A percentile compares a stretch with the other conserved stretches of the same genome.
These are phyloP conservation scores for Hippopotamyrus pictus DNA, from an alignment of 2,797 vertebrate genomes.

Conservation along the genomic window DNA sequence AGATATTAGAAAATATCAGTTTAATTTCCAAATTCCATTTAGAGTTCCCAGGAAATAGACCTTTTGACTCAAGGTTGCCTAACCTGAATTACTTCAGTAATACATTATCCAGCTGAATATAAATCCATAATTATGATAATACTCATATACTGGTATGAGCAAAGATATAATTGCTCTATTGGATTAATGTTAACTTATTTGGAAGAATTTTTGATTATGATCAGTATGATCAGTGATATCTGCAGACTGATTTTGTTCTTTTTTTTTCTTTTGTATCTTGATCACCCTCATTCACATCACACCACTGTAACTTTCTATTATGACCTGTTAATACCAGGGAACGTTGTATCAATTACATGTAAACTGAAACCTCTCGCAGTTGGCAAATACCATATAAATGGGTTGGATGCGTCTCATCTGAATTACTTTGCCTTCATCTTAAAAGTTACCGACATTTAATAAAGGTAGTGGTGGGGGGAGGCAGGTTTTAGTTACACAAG, in stretches of 20 bases:
- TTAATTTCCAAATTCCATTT: background rate
- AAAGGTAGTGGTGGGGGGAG: constrained; percentile 11
- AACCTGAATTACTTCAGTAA: background rate
- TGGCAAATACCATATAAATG: constrained; percentile 27
- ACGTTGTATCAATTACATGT: constrained; percentile 26
- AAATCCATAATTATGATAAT: background rate
- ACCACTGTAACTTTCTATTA: constrained; percentile 26
- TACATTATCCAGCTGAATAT: background rate
- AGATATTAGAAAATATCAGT: background rate
- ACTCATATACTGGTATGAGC: background rate
- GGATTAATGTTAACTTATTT: background rate
- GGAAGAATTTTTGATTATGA: background rate
- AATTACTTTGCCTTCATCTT: constrained; percentile 28
- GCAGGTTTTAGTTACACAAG: constrained; percentile 36
- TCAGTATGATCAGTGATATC: background rate
- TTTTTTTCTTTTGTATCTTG: background rate
- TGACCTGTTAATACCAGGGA: constrained; percentile 18
- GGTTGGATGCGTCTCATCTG: constrained; percentile 23
- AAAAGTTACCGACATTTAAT: constrained; percentile 35
- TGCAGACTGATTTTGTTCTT: background rate
- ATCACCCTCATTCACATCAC: constrained; percentile 3
- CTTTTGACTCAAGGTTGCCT: background rate
- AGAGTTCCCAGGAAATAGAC: background rate
- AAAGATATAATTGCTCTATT: background rate
- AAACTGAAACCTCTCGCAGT: constrained; percentile 31